Base-by-base conservation (phyloP, 2,888 invertebrate species). In the Drosophila setosimentum region DNA sequence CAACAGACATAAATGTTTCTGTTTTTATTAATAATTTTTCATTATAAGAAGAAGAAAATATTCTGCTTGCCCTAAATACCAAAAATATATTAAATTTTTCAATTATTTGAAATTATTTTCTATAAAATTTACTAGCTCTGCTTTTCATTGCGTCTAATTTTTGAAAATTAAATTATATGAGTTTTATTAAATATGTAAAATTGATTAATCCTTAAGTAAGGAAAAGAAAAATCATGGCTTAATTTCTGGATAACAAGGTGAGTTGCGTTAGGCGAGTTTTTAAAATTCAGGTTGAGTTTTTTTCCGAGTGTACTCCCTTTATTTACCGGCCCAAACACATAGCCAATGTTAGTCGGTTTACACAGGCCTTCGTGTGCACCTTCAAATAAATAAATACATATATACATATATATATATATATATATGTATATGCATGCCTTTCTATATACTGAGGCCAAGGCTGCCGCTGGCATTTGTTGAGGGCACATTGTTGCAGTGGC, bases 381-480 rank as follows among this genome's bases (percentile, higher is more conserved):
- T 37, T 66, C 33, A 35, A 21, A 3, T 16, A 35, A 33, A 64
- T 27, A 32, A 18, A 7, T n/a, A 8, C 30, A 3, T 18, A 18
- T 51, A 65, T 66, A 62, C 42, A 65, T 66, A 53, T 51, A 40
- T 3, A 6, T 32, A 27, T 18, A 18, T 27, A 8, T 24, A 7
- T 7, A 21, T n/a, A 1, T n/a, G 16, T 33, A 50, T 32, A 32
- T 21, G 27, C 7, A 18, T 33, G 7, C 29, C 16, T 61, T 65
- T 62, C 65, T 50, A 59, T 66, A 58, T 49, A 54, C 53, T 63
- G 57, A 30, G 81, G 77, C 78, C 89, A 84, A 84, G 84, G 84
- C 76, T 85, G 80, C 71, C 61, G 62, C 79, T 73, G 69, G 73
- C 87, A 76, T 87, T 82, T 66, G 70, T 82, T 87, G 76, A 76